A percentile compares a stretch with the other conserved stretches of the same genome.
phyloP scores from a whole-genome alignment of 2,888 invertebrate genomes.

The Meteorus cinctellus region DNA sequence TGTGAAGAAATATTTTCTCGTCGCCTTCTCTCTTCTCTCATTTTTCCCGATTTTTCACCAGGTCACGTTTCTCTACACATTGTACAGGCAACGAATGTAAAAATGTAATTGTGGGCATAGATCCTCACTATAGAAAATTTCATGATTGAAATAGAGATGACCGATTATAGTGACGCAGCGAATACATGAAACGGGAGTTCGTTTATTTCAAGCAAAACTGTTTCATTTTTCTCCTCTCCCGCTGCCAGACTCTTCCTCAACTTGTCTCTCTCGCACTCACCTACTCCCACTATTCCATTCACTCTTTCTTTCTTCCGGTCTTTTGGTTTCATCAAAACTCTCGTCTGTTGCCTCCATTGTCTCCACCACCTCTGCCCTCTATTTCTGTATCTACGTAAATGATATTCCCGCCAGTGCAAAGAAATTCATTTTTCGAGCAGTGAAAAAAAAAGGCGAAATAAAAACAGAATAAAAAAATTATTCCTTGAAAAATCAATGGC shows the following conservation, averaged over 20 bases:
- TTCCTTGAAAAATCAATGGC: slow-evolving; percentile 69
- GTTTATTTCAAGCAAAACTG: slow-evolving; percentile 55
- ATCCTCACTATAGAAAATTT: slow-evolving; percentile 46
- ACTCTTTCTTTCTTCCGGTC: slow-evolving; percentile 44
- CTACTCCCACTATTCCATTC: background rate
- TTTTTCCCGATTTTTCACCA: background rate
- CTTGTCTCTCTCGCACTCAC: background rate
- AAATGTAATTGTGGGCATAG: slow-evolving; percentile 22
- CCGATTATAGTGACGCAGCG: slow-evolving; percentile 58
- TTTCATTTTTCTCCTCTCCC: slow-evolving; percentile 2
- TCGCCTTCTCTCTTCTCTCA: background rate
- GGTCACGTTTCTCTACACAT: background rate
- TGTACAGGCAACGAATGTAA: slow-evolving; percentile 12
- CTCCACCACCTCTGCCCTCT: slow-evolving; percentile 40
- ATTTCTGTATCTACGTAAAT: slow-evolving; percentile 29
- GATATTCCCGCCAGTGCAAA: slow-evolving; percentile 53
- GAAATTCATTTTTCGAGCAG: slow-evolving; percentile 68
- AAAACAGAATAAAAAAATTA: slow-evolving; percentile 56
- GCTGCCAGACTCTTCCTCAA: slow-evolving; percentile 25
- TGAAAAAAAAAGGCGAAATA: slow-evolving; percentile 55
- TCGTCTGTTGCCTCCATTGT: slow-evolving; percentile 44
- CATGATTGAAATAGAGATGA: slow-evolving; percentile 65
- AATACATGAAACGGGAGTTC: slow-evolving; percentile 62
- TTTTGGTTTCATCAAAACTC: slow-evolving; percentile 54
- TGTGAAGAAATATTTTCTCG: background rate